Evolutionary conservation across 2,113 vertebrate genomes (phyloP), one percentile per base, ranked within the genome.

Genomic region (Ceyx margarethae): DNA sequence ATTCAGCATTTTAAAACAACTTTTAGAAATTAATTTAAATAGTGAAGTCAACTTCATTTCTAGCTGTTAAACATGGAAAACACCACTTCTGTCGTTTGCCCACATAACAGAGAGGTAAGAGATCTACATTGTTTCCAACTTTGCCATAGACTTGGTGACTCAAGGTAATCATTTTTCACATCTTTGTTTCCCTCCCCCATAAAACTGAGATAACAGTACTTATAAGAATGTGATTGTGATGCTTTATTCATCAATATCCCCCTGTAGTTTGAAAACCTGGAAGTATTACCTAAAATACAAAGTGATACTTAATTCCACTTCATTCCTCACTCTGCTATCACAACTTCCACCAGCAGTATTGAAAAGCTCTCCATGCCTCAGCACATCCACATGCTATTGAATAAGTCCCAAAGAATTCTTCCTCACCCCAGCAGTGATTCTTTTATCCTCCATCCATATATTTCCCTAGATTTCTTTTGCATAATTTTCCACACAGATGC

Each of bases 311-410:
- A 31, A 76, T 57, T 17, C 22, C n/a, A 20, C 13, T 61, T 46
- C 11, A 13, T 78, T 85, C 25, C 58, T 78, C 71, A 40, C 4
- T 50, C 23, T 68, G 6, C 25, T 79, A 35, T 18, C 12, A 45
- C 11, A 74, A 4, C 4, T 58, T 50, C 22, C 35, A 50, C 14
- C n/a, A 67, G 13, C 5, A 54, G 5, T 68, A 73, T 1, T 35
- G 19, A 25, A 67, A 53, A 2, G 13, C 5, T 48, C 8, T 68
- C 33, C 2, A 15, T 33, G 43, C 4, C 64, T 54, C 46, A 60
- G 13, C 28, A 28, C 12, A 65, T 3, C 9, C 2, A 1, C 3
- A 1, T 16, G 2, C 16, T 50, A 33, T 2, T 42, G 56, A 89
- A 71, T 43, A 84, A 46, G 5, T 11, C 10, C 25, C 9, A 1